These are phyloP conservation scores for Ptiloglossa arizonensis DNA, from an alignment of 1,140 invertebrate genomes.

Conservation along the genomic window DNA sequence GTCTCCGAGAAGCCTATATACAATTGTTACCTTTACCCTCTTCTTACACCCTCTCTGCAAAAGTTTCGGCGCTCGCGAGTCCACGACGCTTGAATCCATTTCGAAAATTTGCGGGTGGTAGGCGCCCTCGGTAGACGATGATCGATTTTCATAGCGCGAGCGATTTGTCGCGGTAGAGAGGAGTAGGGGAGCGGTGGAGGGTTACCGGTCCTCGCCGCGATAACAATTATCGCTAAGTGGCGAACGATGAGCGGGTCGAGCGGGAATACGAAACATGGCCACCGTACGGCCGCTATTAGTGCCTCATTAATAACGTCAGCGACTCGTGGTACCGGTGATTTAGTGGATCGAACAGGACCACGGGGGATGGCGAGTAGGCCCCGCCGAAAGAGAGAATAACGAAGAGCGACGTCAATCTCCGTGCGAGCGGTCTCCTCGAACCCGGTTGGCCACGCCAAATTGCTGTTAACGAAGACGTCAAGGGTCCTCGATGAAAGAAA, in stretches of 20 bases:
- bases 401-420: constrained; percentile 55
- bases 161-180: constrained; percentile 38
- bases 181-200: too few relatives aligned
- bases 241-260: constrained; percentile 59
- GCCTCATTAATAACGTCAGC: constrained; percentile 70
- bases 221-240: constrained; percentile 67
- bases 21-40: too few relatives aligned
- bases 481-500: constrained; percentile 17
- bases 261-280: constrained; percentile 63
- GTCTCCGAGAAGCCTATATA: too few relatives aligned
- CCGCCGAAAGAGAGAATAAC: constrained; percentile 58
- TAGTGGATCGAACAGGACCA: constrained; percentile 41
- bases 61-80: too few relatives aligned
- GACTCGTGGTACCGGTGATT: constrained; percentile 59
- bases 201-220: constrained; percentile 37
- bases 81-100: constrained; percentile 4
- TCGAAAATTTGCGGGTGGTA: background rate
- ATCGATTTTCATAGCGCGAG: constrained; percentile 57
- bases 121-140: constrained; percentile 19
- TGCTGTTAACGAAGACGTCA: constrained; percentile 60
- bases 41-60: too few relatives aligned
- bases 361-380: background rate
- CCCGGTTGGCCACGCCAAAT: constrained; percentile 45
- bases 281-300: constrained; percentile 60
- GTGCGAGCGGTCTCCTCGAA: background rate